phyloP scores from a whole-genome alignment of 2,888 invertebrate genomes.

The Habrosyne pyritoides region DNA sequence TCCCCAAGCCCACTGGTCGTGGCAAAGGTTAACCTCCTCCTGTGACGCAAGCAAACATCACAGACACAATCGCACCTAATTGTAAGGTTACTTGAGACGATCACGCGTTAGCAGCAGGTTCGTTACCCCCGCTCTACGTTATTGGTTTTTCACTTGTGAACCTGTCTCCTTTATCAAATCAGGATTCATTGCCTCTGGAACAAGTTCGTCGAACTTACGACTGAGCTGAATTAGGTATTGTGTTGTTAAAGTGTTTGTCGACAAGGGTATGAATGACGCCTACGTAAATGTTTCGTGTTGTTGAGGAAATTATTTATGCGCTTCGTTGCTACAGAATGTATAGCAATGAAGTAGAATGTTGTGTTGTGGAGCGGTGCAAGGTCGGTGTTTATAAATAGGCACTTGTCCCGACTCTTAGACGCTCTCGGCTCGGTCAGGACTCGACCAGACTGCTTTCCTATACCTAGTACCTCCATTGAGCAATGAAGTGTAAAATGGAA shows the following conservation, averaged over 20 bases:
- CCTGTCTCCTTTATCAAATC: conserved; percentile 21
- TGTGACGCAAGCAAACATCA: conserved; percentile 32
- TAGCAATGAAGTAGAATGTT: conserved; percentile 10
- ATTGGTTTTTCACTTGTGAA: conserved; percentile 18
- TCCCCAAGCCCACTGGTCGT: conserved; percentile 14
- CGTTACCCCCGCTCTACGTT: conserved; percentile 25
- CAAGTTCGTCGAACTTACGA: conserved; percentile 23
- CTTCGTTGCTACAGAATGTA: conserved; percentile 14
- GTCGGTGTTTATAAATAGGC: conserved; percentile 42
- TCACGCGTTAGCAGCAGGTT: conserved; percentile 25
- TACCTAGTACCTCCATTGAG: not conserved
- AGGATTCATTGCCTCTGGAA: conserved; percentile 16
- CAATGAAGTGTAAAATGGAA: conserved; percentile 7
- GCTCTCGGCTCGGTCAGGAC: conserved; percentile 20
- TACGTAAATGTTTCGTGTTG: conserved; percentile 19
- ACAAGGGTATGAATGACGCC: conserved; percentile 38
- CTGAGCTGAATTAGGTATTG: conserved; percentile 14
- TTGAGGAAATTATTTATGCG: conserved; percentile 37
- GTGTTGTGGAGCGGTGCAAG: conserved; percentile 31
- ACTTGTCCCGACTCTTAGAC: conserved; percentile 20
- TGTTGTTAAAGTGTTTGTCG: conserved; percentile 22
- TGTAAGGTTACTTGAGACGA: conserved; percentile 20
- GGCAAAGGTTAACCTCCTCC: conserved; percentile 43
- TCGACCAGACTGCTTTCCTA: conserved; percentile 10
- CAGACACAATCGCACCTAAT: conserved; percentile 21